A percentile compares a stretch with the other conserved stretches of the same genome.
phyloP scores from a whole-genome alignment of 2,797 vertebrate genomes.

The Diplodus puntazzo region DNA sequence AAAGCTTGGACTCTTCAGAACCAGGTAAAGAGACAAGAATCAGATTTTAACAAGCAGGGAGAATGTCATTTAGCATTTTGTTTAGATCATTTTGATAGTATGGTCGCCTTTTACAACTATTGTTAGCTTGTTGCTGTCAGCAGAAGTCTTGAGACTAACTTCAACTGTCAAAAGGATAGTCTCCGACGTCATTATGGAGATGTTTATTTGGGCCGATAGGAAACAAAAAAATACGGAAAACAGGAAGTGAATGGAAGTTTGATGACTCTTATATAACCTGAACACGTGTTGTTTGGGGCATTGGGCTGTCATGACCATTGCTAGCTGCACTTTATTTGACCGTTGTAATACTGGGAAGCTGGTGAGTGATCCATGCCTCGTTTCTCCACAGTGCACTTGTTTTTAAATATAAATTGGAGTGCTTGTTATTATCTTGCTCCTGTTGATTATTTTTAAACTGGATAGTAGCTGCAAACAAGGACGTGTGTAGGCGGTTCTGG shows the following conservation, averaged over 20 bases:
- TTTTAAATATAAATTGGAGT: background rate
- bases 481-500: background rate
- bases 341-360: background rate
- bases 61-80: background rate
- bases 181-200: background rate
- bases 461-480: background rate
- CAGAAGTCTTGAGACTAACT: background rate
- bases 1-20: constrained; percentile 67
- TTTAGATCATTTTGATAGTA: background rate
- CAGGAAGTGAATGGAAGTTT: constrained; percentile 43
- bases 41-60: background rate
- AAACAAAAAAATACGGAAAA: constrained; percentile 21
- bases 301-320: constrained; percentile 23
- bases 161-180: background rate
- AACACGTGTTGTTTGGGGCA: constrained; percentile 40
- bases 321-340: background rate
- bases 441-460: background rate
- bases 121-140: background rate
- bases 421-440: background rate
- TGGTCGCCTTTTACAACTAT: background rate
- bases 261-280: constrained; percentile 42
- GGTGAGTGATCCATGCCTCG: too few species aligned
- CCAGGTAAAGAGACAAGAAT: constrained; percentile 70
- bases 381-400: background rate
- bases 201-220: background rate